These are phyloP conservation scores for Battus philenor DNA, from an alignment of 1,140 invertebrate genomes.

Conservation along the genomic window DNA sequence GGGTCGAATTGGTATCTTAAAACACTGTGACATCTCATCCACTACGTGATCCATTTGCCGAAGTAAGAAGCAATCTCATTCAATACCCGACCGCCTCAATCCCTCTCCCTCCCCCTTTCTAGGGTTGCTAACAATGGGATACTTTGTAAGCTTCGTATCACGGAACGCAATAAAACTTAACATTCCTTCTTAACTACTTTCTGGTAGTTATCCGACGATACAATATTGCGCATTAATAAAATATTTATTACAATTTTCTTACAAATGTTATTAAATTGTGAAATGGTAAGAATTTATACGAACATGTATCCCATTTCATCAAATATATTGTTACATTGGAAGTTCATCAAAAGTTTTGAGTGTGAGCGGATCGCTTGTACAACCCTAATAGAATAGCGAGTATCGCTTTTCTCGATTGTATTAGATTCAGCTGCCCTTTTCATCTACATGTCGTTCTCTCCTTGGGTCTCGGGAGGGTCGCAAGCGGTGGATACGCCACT, in stretches of 20 bases:
- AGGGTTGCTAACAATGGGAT: slow-evolving; percentile 64
- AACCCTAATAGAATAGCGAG: slow-evolving; percentile 54
- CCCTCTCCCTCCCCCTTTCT: slow-evolving; percentile 25
- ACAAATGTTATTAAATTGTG: too few species aligned
- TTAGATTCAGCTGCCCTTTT: slow-evolving; percentile 74
- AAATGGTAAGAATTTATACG: too few species aligned
- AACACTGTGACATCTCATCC: slow-evolving; percentile 77
- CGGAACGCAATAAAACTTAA: slow-evolving; percentile 63
- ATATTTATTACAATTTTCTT: slow-evolving; percentile 27
- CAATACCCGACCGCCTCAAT: slow-evolving; percentile 64
- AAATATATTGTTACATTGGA: too few species aligned
- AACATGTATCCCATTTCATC: too few species aligned
- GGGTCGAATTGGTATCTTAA: slow-evolving; percentile 72
- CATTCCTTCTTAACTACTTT: slow-evolving; percentile 65
- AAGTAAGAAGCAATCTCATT: slow-evolving; percentile 78
- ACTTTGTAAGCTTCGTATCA: slow-evolving; percentile 55
- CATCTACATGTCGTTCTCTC: slow-evolving; percentile 68
- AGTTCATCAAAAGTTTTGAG: too few species aligned
- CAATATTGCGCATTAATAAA: slow-evolving; percentile 49
- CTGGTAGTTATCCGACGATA: slow-evolving; percentile 54
- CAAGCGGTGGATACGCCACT: slow-evolving; percentile 43
- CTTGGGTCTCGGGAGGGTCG: slow-evolving; percentile 40
- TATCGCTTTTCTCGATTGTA: slow-evolving; percentile 71
- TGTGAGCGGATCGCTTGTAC: too few species aligned
- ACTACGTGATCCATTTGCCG: slow-evolving; percentile 77